A percentile compares a stretch with the other conserved stretches of the same genome.
These are phyloP conservation scores for Punctoribates punctum DNA, from an alignment of 2,888 invertebrate genomes.

Conservation along the genomic window DNA sequence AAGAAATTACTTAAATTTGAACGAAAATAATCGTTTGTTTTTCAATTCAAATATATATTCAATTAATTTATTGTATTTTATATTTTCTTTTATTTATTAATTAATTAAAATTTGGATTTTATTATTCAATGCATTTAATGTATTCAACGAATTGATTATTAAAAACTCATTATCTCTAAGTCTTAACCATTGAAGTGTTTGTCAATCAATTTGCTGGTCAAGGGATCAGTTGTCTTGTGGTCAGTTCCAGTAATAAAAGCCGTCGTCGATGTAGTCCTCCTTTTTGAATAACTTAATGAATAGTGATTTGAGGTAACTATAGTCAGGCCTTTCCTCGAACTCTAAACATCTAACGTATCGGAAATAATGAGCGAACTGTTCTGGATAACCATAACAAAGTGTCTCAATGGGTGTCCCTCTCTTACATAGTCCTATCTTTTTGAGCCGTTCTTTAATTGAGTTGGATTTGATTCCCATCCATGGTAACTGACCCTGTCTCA, in stretches of 20 bases:
- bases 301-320: background rate
- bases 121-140: no score
- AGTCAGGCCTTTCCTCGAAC: constrained; percentile 38
- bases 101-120: no score
- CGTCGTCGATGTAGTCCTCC: background rate
- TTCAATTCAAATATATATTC: no score
- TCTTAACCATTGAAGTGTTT: no score
- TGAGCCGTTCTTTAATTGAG: constrained; percentile 55
- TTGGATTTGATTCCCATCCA: constrained; percentile 38
- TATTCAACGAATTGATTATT: no score
- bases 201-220: no score
- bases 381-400: constrained; percentile 25
- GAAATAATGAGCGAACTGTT: constrained; percentile 35
- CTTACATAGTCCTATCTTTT: constrained; percentile 36
- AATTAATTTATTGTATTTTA: no score
- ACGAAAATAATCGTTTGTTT: background rate
- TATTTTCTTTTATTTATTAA: no score
- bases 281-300: constrained; percentile 1
- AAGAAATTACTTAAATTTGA: constrained; percentile 31
- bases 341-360: background rate
- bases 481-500: constrained; percentile 37
- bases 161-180: no score
- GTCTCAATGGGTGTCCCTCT: constrained; percentile 28
- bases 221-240: no score
- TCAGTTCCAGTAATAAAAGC: background rate